Conservation (phyloP, 2,888 invertebrate genomes). For the Heliconius ethilla region DNA sequence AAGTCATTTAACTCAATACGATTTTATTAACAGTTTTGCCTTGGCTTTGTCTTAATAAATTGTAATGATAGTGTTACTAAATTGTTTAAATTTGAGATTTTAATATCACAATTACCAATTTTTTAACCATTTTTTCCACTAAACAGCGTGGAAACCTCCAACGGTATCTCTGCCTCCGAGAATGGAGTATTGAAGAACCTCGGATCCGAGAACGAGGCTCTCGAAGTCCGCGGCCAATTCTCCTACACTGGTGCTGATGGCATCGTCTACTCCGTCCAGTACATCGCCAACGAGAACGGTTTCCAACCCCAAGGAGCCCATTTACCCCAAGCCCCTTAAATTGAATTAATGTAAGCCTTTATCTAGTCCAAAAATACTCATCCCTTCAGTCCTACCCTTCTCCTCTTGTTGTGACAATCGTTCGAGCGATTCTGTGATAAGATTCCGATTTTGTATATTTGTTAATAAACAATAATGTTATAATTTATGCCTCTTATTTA, state of each 20-base stretch:
- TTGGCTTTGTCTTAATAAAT: neutral
- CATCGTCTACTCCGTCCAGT: conserved; percentile 70
- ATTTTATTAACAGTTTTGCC: neutral
- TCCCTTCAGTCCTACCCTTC: conserved; percentile 45
- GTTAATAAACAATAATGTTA: conserved; percentile 50
- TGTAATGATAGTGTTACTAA: neutral
- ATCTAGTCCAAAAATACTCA: conserved; percentile 73
- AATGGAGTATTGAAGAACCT: conserved; percentile 46
- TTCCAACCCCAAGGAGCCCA: conserved; percentile 76
- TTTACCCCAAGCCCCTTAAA: conserved; percentile 57
- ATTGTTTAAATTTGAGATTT: neutral
- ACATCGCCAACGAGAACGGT: conserved; percentile 79
- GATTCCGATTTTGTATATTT: conserved; percentile 57
- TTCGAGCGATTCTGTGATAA: conserved; percentile 76
- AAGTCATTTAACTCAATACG: neutral
- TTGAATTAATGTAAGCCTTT: conserved; percentile 42
- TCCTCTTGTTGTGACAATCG: conserved; percentile 52
- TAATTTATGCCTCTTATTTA: conserved; percentile 40
- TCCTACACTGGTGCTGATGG: conserved; percentile 73
- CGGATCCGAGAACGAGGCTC: conserved; percentile 60
- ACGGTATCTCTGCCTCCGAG: conserved; percentile 54
- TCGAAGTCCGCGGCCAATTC: conserved; percentile 62
- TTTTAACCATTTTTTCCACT: neutral
- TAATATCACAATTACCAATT: neutral
- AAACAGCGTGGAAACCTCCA: conserved; percentile 61